Conservation (phyloP, 2,888 invertebrate species). For the Lathronympha strigana region DNA sequence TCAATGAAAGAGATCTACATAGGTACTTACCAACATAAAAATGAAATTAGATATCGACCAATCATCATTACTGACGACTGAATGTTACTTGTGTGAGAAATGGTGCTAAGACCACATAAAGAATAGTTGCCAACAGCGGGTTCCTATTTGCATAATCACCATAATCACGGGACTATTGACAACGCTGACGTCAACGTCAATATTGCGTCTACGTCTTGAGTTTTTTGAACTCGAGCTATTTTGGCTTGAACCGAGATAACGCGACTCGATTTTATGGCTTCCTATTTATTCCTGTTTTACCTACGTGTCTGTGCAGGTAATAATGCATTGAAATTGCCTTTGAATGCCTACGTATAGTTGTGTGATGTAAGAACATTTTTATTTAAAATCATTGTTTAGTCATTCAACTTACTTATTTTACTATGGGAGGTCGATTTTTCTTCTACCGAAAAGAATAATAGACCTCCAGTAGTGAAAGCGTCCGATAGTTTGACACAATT, state of each 20-base stretch:
- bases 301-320: slow-evolving; percentile 19
- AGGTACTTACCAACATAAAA: no score
- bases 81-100: no score
- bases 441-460: no score
- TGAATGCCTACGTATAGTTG: slow-evolving; percentile 3
- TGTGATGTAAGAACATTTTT: background rate
- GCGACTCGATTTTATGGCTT: slow-evolving; percentile 33
- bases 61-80: no score
- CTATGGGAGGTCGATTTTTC: no score
- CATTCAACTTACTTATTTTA: no score
- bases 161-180: slow-evolving; percentile 75
- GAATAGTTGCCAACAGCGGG: slow-evolving; percentile 50
- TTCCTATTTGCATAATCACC: slow-evolving; percentile 64
- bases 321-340: slow-evolving; percentile 28
- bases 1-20: no score
- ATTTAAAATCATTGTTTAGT: background rate
- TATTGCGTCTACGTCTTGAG: slow-evolving; percentile 10
- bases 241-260: slow-evolving; percentile 8
- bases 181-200: slow-evolving; percentile 59
- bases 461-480: no score
- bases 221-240: slow-evolving; percentile 1
- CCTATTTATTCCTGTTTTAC: slow-evolving; percentile 31
- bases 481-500: no score
- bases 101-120: no score
- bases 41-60: no score